Percentiles rank a stretch among this genome's conserved stretches.
Conservation (phyloP, 2,113 vertebrate genomes). For the Pangasianodon hypophthalmus region DNA sequence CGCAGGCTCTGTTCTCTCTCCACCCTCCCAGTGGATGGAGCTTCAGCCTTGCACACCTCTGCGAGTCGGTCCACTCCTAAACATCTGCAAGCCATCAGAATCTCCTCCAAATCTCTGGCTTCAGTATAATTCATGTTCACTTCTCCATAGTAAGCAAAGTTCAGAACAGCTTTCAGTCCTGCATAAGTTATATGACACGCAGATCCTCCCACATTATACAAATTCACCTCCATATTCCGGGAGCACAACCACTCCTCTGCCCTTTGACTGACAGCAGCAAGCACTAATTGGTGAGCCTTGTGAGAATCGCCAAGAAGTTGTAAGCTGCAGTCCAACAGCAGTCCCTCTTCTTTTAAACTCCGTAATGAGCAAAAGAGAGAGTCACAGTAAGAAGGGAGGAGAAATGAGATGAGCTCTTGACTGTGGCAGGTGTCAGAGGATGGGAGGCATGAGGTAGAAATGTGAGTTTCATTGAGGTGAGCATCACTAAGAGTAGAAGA, state of each 20-base stretch:
- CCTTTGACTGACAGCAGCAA: conserved; percentile 66
- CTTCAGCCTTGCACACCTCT: conserved; percentile 39
- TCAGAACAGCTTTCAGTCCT: conserved; percentile 68
- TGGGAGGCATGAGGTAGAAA: neutral
- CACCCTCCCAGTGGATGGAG: conserved; percentile 29
- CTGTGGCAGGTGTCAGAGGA: neutral
- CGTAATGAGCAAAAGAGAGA: conserved; percentile 62
- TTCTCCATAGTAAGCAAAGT: conserved; percentile 74
- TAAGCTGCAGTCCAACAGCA: conserved; percentile 66
- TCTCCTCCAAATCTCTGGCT: conserved; percentile 40
- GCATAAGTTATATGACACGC: conserved; percentile 20
- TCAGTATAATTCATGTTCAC: conserved; percentile 29
- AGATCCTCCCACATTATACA: neutral
- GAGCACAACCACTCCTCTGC: conserved; percentile 56
- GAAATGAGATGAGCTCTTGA: conserved; percentile 17
- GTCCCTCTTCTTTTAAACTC: conserved; percentile 59
- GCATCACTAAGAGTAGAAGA: neutral
- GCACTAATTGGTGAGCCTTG: conserved; percentile 61
- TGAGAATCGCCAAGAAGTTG: conserved; percentile 44
- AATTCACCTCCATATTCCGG: conserved; percentile 8
- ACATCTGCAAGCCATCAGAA: conserved; percentile 59
- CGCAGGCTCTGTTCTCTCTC: conserved; percentile 70
- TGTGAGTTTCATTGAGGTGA: neutral
- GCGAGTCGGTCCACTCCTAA: conserved; percentile 69
- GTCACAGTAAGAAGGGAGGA: conserved; percentile 51